Base-by-base conservation (phyloP, 2,888 invertebrate species). In the Selenia dentaria region DNA sequence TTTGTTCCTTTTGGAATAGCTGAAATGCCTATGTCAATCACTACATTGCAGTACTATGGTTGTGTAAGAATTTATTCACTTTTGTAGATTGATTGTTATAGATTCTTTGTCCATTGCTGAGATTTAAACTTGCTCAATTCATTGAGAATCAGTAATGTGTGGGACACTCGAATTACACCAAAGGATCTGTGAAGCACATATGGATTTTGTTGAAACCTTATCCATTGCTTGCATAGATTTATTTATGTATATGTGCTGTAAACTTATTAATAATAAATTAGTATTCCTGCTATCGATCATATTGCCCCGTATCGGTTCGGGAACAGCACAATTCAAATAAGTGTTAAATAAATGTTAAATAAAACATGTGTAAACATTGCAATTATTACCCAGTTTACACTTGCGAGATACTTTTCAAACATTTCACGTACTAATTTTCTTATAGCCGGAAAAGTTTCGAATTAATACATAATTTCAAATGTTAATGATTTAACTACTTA, bases 301-400 rank as follows among this genome's bases (percentile, higher is more conserved):
- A 54, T 67, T 79, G 64, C 59, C 62, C 85, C 70, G 70, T 77
- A 70, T 81, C 74, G 71, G 70, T 68, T 54, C 78, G 72, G 79
- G 70, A 70, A 54, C 64, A 70, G 83, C 80, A 77, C 79, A 74
- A 71, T 73, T 74, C 73, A 69, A 74, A 64, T 83, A 82, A 79
- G 76, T 69, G 73, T 72, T 76, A 81, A 83, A 82, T 80, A 86
- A 85, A 85, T n/a, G n/a, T n/a, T n/a, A n/a, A n/a, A n/a, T n/a
- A n/a, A n/a, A n/a, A n/a, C n/a, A n/a, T n/a, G n/a, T n/a, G n/a
- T n/a, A n/a, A n/a, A n/a, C n/a, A n/a, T n/a, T n/a, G n/a, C n/a
- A n/a, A n/a, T n/a, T n/a, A n/a, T n/a, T n/a, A n/a, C n/a, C n/a
- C n/a, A n/a, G n/a, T n/a, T n/a, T n/a, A n/a, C n/a, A n/a, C n/a